phyloP scores from a whole-genome alignment of 2,113 vertebrate genomes.

The Elephas maximus region DNA sequence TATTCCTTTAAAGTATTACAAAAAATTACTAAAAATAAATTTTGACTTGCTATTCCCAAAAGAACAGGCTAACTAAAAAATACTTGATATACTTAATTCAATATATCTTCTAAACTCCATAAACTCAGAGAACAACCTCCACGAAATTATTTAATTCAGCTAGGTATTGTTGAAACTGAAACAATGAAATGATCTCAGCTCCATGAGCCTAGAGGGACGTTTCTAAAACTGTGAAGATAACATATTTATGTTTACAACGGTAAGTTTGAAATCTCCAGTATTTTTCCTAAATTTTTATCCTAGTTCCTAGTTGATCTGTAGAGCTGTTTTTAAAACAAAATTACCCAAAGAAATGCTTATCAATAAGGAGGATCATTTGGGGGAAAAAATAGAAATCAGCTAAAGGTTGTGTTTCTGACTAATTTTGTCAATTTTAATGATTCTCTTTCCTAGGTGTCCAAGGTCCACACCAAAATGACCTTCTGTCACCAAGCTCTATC shows the following conservation, averaged over 20 bases:
- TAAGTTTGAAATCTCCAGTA: background rate
- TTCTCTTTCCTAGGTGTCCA: background rate
- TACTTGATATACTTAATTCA: background rate
- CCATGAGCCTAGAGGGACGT: background rate
- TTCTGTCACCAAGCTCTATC: background rate
- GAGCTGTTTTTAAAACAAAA: background rate
- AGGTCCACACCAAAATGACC: background rate
- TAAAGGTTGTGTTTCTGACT: background rate
- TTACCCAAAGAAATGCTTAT: background rate
- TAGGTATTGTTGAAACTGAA: background rate
- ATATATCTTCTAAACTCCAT: background rate
- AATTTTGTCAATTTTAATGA: background rate
- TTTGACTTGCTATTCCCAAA: background rate
- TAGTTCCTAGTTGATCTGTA: background rate
- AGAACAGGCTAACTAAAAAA: background rate
- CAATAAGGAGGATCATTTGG: background rate
- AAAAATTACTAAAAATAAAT: background rate
- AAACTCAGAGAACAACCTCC: background rate
- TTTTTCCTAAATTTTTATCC: background rate
- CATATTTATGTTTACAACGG: background rate
- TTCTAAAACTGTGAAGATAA: background rate
- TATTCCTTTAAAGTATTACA: slow-evolving; percentile 31
- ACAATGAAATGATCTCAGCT: background rate
- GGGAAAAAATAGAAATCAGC: background rate
- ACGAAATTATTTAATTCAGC: background rate